Evolutionary conservation across 2,888 invertebrate species (phyloP).

Genomic region (Tethea ocularis): DNA sequence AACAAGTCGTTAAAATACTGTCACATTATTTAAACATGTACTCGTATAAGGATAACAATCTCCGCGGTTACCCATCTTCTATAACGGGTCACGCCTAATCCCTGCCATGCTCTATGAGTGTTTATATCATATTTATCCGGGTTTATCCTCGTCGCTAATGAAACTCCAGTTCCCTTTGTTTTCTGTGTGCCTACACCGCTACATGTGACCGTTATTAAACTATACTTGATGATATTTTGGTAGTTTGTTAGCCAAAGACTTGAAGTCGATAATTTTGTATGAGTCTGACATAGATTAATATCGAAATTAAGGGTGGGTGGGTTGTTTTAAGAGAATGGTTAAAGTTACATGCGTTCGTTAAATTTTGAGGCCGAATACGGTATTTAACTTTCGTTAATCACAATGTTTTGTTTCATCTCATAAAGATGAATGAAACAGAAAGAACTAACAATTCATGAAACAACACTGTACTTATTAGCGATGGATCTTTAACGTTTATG

Average conservation of each 20-base stretch:
- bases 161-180: conserved; percentile 57
- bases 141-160: conserved; percentile 53
- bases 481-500: too few species aligned
- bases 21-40: conserved; percentile 2
- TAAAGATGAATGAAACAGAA: too few species aligned
- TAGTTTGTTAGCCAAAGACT: background rate
- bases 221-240: conserved; percentile 10
- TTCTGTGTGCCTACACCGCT: conserved; percentile 28
- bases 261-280: background rate
- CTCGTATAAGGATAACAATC: conserved; percentile 21
- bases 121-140: conserved; percentile 66
- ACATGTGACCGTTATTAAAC: conserved; percentile 12
- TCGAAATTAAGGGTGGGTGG: background rate
- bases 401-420: too few species aligned
- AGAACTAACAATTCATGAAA: too few species aligned
- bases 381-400: too few species aligned
- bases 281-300: background rate
- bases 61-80: conserved; percentile 17
- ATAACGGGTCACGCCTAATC: conserved; percentile 39
- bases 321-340: too few species aligned
- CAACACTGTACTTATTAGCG: too few species aligned
- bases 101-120: conserved; percentile 47
- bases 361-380: too few species aligned
- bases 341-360: too few species aligned
- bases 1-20: background rate